Conservation (phyloP, 2,797 vertebrate species). For the Clarias pachynema region DNA sequence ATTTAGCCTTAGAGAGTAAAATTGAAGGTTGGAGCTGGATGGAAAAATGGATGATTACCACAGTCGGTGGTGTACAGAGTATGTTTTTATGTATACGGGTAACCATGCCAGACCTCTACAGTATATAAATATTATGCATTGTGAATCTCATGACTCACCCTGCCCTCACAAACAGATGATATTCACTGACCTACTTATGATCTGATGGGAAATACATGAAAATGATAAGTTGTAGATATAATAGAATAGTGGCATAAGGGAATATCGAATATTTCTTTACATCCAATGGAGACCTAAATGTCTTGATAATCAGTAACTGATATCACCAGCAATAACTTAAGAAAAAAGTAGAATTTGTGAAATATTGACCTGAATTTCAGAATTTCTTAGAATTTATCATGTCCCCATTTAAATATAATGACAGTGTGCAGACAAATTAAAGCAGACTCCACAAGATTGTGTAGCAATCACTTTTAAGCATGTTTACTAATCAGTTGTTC, state of each 20-base stretch:
- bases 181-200: background rate
- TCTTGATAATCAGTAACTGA: background rate
- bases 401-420: background rate
- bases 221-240: background rate
- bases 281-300: background rate
- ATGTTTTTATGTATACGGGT: background rate
- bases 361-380: background rate
- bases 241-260: background rate
- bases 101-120: background rate
- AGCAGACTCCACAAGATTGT: background rate
- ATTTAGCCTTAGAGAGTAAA: background rate
- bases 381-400: background rate
- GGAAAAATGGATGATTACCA: background rate
- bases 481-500: no score
- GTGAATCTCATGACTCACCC: background rate
- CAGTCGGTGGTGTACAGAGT: background rate
- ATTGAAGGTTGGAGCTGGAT: background rate
- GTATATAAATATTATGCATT: constrained; percentile 11
- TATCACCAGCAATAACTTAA: background rate
- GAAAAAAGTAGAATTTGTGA: background rate
- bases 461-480: no score
- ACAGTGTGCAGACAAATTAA: background rate
- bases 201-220: background rate
- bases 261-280: background rate
- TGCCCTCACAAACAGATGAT: background rate